A percentile compares a stretch with the other conserved stretches of the same genome.
phyloP scores from a whole-genome alignment of 1,140 invertebrate genomes.

The Rhyzopertha dominica region DNA sequence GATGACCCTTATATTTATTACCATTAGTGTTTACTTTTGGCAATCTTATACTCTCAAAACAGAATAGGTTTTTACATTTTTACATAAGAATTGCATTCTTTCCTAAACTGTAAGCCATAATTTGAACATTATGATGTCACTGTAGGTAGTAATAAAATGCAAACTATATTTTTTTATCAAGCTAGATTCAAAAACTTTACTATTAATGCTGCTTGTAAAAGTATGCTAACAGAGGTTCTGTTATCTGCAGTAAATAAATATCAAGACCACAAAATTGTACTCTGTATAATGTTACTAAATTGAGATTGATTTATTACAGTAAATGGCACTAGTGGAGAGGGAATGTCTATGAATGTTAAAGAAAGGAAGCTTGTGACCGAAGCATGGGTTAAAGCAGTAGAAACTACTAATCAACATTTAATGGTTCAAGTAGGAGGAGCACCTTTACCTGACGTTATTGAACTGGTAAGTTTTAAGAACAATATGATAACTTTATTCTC shows the following conservation, averaged over 20 bases:
- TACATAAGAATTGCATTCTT: no score
- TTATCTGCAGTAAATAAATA: conserved; percentile 3
- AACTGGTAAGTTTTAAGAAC: conserved; percentile 54
- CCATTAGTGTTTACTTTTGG: no score
- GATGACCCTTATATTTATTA: no score
- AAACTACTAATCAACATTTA: conserved; percentile 55
- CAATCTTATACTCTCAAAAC: no score
- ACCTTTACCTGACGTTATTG: conserved; percentile 62
- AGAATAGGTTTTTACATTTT: no score
- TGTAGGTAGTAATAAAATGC: conserved; percentile 7
- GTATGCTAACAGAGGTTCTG: no score
- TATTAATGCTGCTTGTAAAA: no score
- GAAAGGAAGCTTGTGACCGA: conserved; percentile 68
- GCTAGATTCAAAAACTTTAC: no score
- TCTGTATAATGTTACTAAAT: not conserved
- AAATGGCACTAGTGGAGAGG: conserved; percentile 75
- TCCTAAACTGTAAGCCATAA: no score
- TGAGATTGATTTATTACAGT: conserved; percentile 53
- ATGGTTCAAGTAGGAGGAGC: conserved; percentile 77
- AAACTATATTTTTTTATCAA: conserved; percentile 9
- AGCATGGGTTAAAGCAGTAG: conserved; percentile 58
- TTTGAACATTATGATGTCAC: no score
- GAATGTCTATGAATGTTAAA: conserved; percentile 59
- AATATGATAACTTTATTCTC: no score
- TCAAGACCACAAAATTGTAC: not conserved